These are phyloP conservation scores for Gastracanthus pulcherrimus DNA, from an alignment of 2,888 invertebrate species.

Conservation along the genomic window DNA sequence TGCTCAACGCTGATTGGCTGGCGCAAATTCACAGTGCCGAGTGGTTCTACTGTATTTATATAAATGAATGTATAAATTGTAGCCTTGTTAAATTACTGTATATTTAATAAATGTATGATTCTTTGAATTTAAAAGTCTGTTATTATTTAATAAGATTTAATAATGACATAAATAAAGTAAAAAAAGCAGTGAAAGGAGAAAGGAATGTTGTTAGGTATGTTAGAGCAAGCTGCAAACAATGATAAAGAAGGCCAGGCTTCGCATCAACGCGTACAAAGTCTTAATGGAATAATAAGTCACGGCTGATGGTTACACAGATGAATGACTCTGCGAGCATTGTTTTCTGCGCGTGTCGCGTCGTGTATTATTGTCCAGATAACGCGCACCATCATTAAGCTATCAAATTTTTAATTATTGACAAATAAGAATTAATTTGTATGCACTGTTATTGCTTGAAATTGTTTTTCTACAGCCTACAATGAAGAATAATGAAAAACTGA, in stretches of 20 bases:
- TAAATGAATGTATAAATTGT: no score
- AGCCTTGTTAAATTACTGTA: no score
- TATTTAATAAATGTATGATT: no score
- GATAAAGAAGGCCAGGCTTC: not conserved
- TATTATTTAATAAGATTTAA: not conserved
- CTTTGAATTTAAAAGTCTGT: not conserved
- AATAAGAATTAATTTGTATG: not conserved
- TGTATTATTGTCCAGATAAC: not conserved
- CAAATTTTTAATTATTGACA: not conserved
- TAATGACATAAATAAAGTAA: not conserved
- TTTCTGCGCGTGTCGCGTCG: not conserved
- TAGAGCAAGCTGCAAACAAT: not conserved
- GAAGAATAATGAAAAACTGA: no score
- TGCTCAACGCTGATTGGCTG: no score
- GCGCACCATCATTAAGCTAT: not conserved
- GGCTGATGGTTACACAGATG: slow-evolving; percentile 15
- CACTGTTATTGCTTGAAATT: not conserved
- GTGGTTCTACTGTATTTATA: no score
- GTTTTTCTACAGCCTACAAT: no score
- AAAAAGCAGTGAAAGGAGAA: not conserved
- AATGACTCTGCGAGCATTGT: slow-evolving; percentile 19
- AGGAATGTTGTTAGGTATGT: not conserved
- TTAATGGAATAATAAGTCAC: slow-evolving; percentile 32
- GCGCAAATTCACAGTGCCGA: no score
- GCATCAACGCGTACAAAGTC: slow-evolving; percentile 16